These are phyloP conservation scores for Tetrapedia diversipes DNA, from an alignment of 2,888 invertebrate species.

Conservation along the genomic window DNA sequence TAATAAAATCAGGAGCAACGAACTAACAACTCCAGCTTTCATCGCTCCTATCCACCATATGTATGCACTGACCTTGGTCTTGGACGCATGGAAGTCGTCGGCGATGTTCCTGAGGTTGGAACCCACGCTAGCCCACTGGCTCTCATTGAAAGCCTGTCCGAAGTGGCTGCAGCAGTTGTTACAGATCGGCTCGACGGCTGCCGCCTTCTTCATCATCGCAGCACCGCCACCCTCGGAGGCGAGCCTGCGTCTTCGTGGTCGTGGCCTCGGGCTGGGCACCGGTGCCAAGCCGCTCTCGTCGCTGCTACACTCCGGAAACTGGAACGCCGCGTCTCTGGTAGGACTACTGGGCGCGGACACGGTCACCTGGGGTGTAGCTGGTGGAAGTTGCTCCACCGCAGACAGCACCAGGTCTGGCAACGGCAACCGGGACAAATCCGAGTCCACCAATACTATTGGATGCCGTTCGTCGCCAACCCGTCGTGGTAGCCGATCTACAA, in stretches of 20 bases:
- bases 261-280: conserved; percentile 80
- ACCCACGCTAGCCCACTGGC: conserved; percentile 80
- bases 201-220: conserved; percentile 75
- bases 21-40: too few species aligned
- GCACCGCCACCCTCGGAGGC: conserved; percentile 76
- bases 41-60: too few species aligned
- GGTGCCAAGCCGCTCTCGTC: conserved; percentile 62
- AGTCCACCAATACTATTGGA: conserved; percentile 78
- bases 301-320: conserved; percentile 80
- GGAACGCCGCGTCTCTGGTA: conserved; percentile 81
- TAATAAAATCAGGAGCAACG: too few species aligned
- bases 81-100: conserved; percentile 81
- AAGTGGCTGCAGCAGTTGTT: conserved; percentile 73
- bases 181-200: conserved; percentile 40
- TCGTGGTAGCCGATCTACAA: conserved; percentile 79
- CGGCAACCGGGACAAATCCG: conserved; percentile 79
- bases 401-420: conserved; percentile 80
- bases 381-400: conserved; percentile 80
- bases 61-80: conserved; percentile 77
- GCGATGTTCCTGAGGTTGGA: conserved; percentile 81
- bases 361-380: conserved; percentile 79
- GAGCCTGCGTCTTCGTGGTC: conserved; percentile 80
- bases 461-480: conserved; percentile 74
- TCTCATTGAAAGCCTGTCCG: conserved; percentile 74
- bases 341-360: conserved; percentile 82